Evolutionary conservation across 2,888 invertebrate species (phyloP), one percentile per base, ranked within the genome.

Genomic region (Leptothorax acervorum): DNA sequence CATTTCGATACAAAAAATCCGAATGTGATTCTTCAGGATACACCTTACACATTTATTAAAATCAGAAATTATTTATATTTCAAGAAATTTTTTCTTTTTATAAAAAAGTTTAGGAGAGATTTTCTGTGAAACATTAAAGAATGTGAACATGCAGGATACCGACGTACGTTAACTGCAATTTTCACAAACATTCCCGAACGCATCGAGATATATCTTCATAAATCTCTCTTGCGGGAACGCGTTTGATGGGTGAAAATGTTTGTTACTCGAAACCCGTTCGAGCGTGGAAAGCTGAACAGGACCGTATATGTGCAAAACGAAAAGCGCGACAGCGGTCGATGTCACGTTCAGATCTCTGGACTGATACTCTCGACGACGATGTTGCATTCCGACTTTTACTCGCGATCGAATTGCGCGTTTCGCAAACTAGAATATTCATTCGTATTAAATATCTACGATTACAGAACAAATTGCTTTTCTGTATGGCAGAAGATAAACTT

Each of bases 381-480:
- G 18, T 18, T 9, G 18, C 65, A 28, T 73, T 79, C 39, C 82
- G 57, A 86, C 83, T 89, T 88, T 90, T 90, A 88, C 90, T 71
- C 6, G 78, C 63, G 83, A 84, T 81, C 68, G 79, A 86, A 63
- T 66, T 71, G 65, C 70, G 75, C 82, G 83, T 48, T 45, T 70
- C 12, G 6, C 42, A 12, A 60, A 48, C 31, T 57, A 18, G 23
- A 60, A 78, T 23, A 35, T 42, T 35, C 31, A 35, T 57, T 48
- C 9, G 15, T 23, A 8, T 23, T 60, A 28, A 35, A 63, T 45
- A 55, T 28, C 1, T 23, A 18, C 3, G 31, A n/a, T 35, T 35
- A 39, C 18, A 1, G 11, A 66, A 51, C 48, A n/a, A n/a, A 31
- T 63, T 18, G 39, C 3, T n/a, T 53, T 57, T 28, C 39, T 3